phyloP scores from a whole-genome alignment of 2,888 invertebrate genomes.

The Nomada hirtipes region DNA sequence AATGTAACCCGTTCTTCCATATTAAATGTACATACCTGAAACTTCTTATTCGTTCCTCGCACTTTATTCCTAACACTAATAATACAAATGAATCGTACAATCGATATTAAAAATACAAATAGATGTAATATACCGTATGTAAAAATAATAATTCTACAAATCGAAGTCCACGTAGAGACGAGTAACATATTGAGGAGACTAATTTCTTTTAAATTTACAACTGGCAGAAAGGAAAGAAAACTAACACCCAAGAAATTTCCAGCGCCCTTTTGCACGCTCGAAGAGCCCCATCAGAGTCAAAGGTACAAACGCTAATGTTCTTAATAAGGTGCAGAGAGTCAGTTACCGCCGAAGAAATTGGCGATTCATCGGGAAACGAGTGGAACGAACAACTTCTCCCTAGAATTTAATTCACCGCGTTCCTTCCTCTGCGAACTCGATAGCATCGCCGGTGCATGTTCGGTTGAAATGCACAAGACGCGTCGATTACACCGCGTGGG shows the following conservation, averaged over 20 bases:
- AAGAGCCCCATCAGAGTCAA: background rate
- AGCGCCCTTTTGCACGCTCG: background rate
- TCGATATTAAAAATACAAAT: too few relatives aligned
- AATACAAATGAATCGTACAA: too few relatives aligned
- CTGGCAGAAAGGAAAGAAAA: background rate
- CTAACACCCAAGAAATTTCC: background rate
- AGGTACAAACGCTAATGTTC: background rate
- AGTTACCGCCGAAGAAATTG: background rate
- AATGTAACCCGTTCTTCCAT: too few relatives aligned
- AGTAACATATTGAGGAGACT: too few relatives aligned
- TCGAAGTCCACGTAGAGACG: too few relatives aligned
- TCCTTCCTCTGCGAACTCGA: slow-evolving; percentile 27
- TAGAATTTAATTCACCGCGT: slow-evolving; percentile 34
- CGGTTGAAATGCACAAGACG: slow-evolving; percentile 77
- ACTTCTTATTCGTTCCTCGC: too few relatives aligned
- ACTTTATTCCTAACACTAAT: too few relatives aligned
- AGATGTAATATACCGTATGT: too few relatives aligned
- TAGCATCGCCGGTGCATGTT: slow-evolving; percentile 38
- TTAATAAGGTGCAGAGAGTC: background rate
- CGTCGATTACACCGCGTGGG: slow-evolving; percentile 78
- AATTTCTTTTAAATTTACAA: too few relatives aligned
- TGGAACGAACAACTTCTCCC: background rate
- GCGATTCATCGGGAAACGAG: slow-evolving; percentile 4
- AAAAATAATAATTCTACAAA: too few relatives aligned
- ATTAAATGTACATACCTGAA: too few relatives aligned